phyloP scores from a whole-genome alignment of 1,140 invertebrate species.

The Druon quercuslanigerum region DNA sequence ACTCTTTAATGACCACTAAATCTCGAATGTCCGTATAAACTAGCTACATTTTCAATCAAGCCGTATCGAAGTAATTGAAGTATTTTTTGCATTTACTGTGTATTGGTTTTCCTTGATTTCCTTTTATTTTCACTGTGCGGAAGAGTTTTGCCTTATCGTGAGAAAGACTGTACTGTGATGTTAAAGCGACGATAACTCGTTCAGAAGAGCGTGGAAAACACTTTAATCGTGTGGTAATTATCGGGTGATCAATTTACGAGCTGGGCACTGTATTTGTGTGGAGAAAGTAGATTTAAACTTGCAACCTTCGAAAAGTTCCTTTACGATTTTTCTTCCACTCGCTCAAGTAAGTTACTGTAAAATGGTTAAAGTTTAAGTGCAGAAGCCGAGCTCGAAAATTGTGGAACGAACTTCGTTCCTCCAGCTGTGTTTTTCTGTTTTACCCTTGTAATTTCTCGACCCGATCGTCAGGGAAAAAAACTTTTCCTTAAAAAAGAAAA shows the following conservation, averaged over 20 bases:
- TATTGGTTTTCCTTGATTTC: conserved; percentile 12
- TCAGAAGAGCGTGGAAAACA: conserved; percentile 28
- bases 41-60: not conserved
- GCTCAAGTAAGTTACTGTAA: conserved; percentile 48
- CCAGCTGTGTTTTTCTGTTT: not conserved
- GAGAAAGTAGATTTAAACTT: conserved; percentile 29
- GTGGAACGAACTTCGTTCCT: conserved; percentile 46
- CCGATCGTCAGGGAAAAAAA: too few relatives aligned
- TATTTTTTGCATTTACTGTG: conserved; percentile 23
- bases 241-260: conserved; percentile 43
- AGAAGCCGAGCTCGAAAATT: conserved; percentile 48
- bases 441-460: not conserved
- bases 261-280: conserved; percentile 18
- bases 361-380: conserved; percentile 56
- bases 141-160: conserved; percentile 13
- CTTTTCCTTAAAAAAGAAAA: too few relatives aligned
- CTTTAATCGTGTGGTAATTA: conserved; percentile 45
- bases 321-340: conserved; percentile 50
- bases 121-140: not conserved
- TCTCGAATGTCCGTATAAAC: not conserved
- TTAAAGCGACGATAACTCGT: conserved; percentile 25
- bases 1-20: not conserved
- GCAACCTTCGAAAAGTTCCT: conserved; percentile 43
- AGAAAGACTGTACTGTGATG: not conserved
- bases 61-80: not conserved